Percentiles rank a stretch among this genome's conserved stretches.
Evolutionary conservation across 1,140 invertebrate genomes (phyloP).

Genomic region (Episyrphus balteatus): DNA sequence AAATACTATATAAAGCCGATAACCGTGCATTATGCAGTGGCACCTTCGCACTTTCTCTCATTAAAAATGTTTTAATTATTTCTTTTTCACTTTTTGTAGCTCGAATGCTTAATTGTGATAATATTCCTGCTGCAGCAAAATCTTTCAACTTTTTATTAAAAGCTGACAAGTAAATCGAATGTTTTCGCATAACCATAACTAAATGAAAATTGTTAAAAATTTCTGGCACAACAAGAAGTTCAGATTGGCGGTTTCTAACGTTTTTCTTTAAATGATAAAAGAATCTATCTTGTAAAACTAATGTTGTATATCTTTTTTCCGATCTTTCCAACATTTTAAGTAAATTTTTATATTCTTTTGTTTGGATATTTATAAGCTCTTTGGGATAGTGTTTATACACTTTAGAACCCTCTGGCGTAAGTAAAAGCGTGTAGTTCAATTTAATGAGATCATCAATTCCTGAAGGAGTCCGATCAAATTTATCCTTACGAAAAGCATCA

Average conservation of each 20-base stretch:
- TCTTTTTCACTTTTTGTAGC: too few species aligned
- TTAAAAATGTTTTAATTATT: too few species aligned
- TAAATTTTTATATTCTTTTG: conserved; percentile 2
- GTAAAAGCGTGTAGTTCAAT: not conserved
- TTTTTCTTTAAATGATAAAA: conserved; percentile 1
- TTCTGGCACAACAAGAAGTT: conserved; percentile 2
- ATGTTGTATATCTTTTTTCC: not conserved
- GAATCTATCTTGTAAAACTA: not conserved
- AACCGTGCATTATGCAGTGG: too few species aligned
- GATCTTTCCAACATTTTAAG: not conserved
- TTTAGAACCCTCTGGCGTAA: not conserved
- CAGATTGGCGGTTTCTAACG: not conserved
- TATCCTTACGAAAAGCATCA: conserved; percentile 3
- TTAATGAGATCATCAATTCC: not conserved
- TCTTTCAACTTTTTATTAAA: conserved; percentile 4
- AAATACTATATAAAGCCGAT: too few species aligned
- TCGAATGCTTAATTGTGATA: too few species aligned
- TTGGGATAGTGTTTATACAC: too few species aligned
- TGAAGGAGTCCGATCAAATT: not conserved
- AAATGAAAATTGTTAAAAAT: conserved; percentile 1
- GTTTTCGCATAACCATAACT: conserved; percentile 5
- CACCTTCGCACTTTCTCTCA: too few species aligned
- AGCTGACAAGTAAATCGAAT: not conserved
- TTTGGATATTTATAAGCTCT: conserved; percentile 3
- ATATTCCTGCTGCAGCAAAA: conserved; percentile 2